Evolutionary conservation across 2,113 vertebrate genomes (phyloP).

Genomic region (Glaucidium brasilianum): DNA sequence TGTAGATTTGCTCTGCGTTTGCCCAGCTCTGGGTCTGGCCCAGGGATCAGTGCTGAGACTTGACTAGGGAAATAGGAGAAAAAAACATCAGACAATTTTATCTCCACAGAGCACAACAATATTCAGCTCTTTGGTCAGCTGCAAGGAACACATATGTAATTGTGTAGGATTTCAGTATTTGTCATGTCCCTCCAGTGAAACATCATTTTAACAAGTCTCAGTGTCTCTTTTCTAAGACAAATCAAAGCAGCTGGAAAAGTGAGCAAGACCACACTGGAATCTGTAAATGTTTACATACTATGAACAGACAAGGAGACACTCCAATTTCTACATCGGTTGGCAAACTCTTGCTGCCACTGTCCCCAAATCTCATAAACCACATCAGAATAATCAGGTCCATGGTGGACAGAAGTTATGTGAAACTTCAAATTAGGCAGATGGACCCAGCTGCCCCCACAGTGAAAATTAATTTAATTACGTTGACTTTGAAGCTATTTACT

Average conservation of each 20-base stretch:
- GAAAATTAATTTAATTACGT: background rate
- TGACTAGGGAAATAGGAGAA: background rate
- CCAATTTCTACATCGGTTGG: background rate
- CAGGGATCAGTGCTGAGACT: background rate
- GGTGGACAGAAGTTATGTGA: background rate
- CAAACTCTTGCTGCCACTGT: background rate
- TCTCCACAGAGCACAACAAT: background rate
- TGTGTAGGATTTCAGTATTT: background rate
- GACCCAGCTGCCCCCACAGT: accelerated
- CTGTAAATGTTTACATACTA: background rate
- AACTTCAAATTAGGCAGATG: background rate
- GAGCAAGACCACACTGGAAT: background rate
- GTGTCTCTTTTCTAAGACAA: background rate
- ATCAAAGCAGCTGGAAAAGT: background rate
- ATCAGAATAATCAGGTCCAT: background rate
- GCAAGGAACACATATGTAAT: background rate
- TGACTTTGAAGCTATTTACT: background rate
- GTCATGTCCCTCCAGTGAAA: background rate
- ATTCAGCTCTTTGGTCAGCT: background rate
- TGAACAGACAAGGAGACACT: background rate
- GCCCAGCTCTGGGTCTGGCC: background rate
- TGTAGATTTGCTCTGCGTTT: background rate
- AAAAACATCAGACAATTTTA: background rate
- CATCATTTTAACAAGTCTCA: background rate
- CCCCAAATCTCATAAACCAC: background rate